Conservation (phyloP, 37 sponge, comb jelly and placozoan genomes). For the Spongilla lacustris region DNA sequence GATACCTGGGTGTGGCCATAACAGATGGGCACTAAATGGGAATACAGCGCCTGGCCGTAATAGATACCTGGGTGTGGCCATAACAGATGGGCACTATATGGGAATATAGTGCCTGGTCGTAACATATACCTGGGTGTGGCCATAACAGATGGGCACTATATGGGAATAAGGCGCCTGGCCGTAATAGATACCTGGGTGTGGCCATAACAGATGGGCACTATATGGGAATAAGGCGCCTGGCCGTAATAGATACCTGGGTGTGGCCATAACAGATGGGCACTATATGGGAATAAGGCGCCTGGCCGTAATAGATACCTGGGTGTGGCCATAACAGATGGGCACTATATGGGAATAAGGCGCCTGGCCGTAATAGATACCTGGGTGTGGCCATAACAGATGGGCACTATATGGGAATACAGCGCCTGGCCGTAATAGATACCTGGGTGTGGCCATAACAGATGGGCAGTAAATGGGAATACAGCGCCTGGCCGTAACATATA, state of each 20-base stretch:
- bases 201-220: background rate
- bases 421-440: no score
- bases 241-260: background rate
- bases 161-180: background rate
- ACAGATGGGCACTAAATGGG: background rate
- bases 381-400: no score
- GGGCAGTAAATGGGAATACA: no score
- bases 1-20: background rate
- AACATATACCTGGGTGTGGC: background rate
- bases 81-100: background rate
- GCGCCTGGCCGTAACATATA: no score
- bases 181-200: background rate
- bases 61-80: background rate
- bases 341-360: no score
- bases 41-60: background rate
- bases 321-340: no score
- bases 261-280: no score
- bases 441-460: no score
- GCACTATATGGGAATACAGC: no score
- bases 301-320: no score
- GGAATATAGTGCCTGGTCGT: background rate
- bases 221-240: background rate
- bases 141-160: background rate
- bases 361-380: no score
- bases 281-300: no score